Percentiles rank a stretch among this genome's conserved stretches.
These are phyloP conservation scores for Mormyrops attenuatus DNA, from an alignment of 2,797 vertebrate genomes.

Conservation along the genomic window DNA sequence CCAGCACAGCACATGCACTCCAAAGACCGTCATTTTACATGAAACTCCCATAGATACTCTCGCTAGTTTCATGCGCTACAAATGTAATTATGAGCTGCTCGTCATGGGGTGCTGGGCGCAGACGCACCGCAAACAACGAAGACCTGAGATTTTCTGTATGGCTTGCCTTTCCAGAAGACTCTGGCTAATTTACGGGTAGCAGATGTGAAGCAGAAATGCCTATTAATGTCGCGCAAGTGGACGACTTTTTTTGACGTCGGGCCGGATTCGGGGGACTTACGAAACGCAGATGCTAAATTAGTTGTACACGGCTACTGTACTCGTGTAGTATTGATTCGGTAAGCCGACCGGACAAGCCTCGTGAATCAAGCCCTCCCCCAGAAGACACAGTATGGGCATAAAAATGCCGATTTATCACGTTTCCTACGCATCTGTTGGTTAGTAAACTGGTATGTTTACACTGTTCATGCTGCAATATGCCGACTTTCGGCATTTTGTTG, in stretches of 20 bases:
- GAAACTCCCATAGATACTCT: neutral
- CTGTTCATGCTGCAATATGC: neutral
- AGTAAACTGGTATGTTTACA: neutral
- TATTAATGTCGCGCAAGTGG: neutral
- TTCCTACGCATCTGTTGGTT: neutral
- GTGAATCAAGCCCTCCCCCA: neutral
- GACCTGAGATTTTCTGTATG: neutral
- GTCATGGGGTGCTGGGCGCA: neutral
- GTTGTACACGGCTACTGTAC: conserved; percentile 10
- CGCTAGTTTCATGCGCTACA: neutral
- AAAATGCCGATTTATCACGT: neutral
- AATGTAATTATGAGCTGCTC: neutral
- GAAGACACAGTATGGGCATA: neutral
- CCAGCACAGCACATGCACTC: neutral
- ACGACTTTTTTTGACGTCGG: neutral
- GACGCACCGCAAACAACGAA: neutral
- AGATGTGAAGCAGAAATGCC: conserved; percentile 7
- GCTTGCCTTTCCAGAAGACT: neutral
- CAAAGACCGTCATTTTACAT: neutral
- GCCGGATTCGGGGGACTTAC: neutral
- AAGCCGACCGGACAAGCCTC: neutral
- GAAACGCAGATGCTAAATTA: conserved; percentile 17
- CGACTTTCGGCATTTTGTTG: neutral
- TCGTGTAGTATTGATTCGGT: conserved; percentile 16
- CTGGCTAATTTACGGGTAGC: neutral